Evolutionary conservation across 1,140 invertebrate genomes (phyloP), one percentile per base, ranked within the genome.

Genomic region (Drosophila kurseongensis): DNA sequence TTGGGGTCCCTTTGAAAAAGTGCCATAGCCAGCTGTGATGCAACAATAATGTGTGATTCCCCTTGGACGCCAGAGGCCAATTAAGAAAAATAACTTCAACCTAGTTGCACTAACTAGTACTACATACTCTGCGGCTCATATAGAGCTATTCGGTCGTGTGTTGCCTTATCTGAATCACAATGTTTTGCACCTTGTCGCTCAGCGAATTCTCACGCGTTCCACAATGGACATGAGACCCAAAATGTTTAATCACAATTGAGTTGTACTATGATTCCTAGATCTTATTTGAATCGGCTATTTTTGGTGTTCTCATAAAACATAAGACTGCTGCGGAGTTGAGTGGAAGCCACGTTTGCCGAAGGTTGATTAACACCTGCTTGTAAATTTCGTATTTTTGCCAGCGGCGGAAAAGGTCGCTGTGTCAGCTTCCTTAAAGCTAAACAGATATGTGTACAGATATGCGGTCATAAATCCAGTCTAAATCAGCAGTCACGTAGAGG

Each of bases 131-230:
- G 62, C 16, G 36, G 29, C 7, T 32, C 27, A 51, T 42, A 40
- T 32, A 47, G 36, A 66, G 27, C 23, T 29, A 32, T 36, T 41
- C 13, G 12, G 23, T 67, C 41, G 62, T 67, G 65, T 69, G 44
- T 55, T 57, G 63, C 78, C 75, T 85, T 88, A 86, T 85, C 82
- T 78, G 79, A 68, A 73, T 68, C 74, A 36, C 50, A 52, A 36
- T 54, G 35, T 60, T 73, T 68, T 67, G 62, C 44, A 48, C 40
- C 57, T 73, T 50, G 52, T 63, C 40, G 16, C 29, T 32, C 38
- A 10, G 41, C 54, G 55, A 61, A 16, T 88, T 89, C 83, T 89
- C 83, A 86, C 71, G 62, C 67, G 60, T 79, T 78, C 61, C 75
- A 88, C 67, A 73, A 88, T 79, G 42, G 65, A 57, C 66, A 23